Base-by-base conservation (phyloP, 2,888 invertebrate genomes). In the Odontothrips loti region DNA sequence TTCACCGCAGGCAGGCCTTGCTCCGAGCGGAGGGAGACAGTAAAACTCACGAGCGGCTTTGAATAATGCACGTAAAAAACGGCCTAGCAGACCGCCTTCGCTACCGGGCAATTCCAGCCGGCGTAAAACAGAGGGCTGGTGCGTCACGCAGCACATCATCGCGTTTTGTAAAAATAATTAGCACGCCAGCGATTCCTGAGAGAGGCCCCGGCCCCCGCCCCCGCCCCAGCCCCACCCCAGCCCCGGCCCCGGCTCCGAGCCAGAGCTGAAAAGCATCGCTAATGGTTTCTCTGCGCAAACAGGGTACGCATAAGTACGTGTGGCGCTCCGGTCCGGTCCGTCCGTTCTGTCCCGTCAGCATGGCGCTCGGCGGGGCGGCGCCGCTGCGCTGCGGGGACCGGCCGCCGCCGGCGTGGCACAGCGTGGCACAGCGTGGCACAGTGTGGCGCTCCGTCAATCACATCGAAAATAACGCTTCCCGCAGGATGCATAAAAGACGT, bases 121-220 rank as follows among this genome's bases (percentile, higher is more conserved):
- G 34, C 34, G 34, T 6, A 43, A 43, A 43, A 43, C 34, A 43
- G 34, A 6, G 34, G 34, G 34, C 34, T 6, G 6, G 34, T 6
- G 34, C 34, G 34, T 43, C 34, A 43, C 34, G 34, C 34, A 43
- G 34, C 34, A 43, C 34, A 43, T 43, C 34, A 43, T 58, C 23
- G 81, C 79, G 63, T 79, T 34, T 79, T n/a, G 47, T 34, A 79
- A 79, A 79, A 47, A 79, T 34, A 47, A 79, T 79, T 79, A 79
- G 79, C 47, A 27, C n/a, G 43, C 47, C 15, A 47, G 79, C 58
- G 34, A 43, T 43, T 43, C 34, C 34, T 6, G 34, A 43, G 34
- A 6, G 34, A 2, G 3, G 34, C 34, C 34, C 34, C 34, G 34
- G n/a, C n/a, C 34, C 34, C 34, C 34, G 34, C 34, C 34, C 2